A percentile compares a stretch with the other conserved stretches of the same genome.
phyloP scores from a whole-genome alignment of 1,140 invertebrate species.

The Venturia canescens region DNA sequence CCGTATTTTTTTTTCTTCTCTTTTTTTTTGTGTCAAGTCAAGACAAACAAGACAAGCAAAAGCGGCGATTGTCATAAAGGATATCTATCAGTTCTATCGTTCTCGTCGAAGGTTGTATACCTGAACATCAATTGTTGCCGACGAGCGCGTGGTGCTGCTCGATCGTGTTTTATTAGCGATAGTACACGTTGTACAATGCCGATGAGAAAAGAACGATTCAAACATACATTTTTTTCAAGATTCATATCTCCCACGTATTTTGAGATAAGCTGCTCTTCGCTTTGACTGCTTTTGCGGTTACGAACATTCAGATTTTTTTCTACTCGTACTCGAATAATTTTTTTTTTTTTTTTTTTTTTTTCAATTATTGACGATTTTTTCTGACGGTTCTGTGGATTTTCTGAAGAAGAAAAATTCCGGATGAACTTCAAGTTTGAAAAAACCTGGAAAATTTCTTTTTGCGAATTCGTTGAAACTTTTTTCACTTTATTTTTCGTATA shows the following conservation, averaged over 20 bases:
- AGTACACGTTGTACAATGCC: slow-evolving; percentile 51
- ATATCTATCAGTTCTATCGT: slow-evolving; percentile 44
- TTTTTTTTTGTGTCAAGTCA: slow-evolving; percentile 29
- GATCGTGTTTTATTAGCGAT: slow-evolving; percentile 68
- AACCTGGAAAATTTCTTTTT: too few relatives aligned
- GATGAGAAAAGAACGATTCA: slow-evolving; percentile 6
- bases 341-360: not conserved
- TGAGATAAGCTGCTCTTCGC: slow-evolving; percentile 47
- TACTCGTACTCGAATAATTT: not conserved
- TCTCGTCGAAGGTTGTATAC: slow-evolving; percentile 46
- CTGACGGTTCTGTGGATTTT: too few relatives aligned
- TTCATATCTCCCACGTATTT: slow-evolving; percentile 56
- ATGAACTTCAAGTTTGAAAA: too few relatives aligned
- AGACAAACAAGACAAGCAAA: slow-evolving; percentile 48
- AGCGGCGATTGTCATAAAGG: slow-evolving; percentile 49
- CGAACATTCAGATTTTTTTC: not conserved
- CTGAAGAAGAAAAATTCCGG: too few relatives aligned
- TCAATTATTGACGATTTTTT: not conserved
- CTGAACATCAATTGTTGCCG: slow-evolving; percentile 65
- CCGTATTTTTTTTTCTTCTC: not conserved
- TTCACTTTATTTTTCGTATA: not conserved
- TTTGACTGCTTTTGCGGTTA: slow-evolving; percentile 4
- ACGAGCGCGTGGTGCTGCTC: slow-evolving; percentile 44
- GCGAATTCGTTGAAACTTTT: too few relatives aligned
- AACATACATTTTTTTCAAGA: slow-evolving; percentile 57